Percentiles rank a stretch among this genome's conserved stretches.
Conservation (phyloP, 2,113 vertebrate genomes). For the Penelope pileata region DNA sequence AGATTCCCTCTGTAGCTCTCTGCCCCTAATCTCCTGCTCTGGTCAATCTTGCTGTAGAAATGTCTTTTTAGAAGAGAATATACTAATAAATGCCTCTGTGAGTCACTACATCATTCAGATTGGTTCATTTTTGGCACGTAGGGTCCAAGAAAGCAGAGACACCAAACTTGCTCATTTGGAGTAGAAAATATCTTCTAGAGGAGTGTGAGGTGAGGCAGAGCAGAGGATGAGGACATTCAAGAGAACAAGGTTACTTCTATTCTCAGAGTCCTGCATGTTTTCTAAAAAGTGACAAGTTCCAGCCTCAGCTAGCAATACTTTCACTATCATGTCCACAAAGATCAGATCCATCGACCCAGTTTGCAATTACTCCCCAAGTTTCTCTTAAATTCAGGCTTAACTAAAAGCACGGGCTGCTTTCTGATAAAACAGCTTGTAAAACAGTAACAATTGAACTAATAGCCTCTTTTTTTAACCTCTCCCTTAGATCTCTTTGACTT, state of each 20-base stretch:
- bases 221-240: background rate
- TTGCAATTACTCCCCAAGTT: background rate
- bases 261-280: background rate
- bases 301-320: background rate
- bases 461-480: background rate
- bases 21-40: background rate
- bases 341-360: background rate
- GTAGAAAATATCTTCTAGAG: background rate
- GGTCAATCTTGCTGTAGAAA: background rate
- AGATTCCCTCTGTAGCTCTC: background rate
- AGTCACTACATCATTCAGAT: background rate
- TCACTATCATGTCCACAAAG: background rate
- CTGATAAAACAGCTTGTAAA: background rate
- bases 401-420: background rate
- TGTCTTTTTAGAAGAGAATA: background rate
- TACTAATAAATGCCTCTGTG: background rate
- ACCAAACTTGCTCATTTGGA: background rate
- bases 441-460: background rate
- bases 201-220: background rate
- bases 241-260: background rate
- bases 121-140: background rate
- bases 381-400: background rate
- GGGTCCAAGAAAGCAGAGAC: background rate
- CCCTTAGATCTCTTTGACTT: background rate
- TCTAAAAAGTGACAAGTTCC: background rate